Conservation (phyloP, 1,140 invertebrate species). For the Geopemphigus sp. region DNA sequence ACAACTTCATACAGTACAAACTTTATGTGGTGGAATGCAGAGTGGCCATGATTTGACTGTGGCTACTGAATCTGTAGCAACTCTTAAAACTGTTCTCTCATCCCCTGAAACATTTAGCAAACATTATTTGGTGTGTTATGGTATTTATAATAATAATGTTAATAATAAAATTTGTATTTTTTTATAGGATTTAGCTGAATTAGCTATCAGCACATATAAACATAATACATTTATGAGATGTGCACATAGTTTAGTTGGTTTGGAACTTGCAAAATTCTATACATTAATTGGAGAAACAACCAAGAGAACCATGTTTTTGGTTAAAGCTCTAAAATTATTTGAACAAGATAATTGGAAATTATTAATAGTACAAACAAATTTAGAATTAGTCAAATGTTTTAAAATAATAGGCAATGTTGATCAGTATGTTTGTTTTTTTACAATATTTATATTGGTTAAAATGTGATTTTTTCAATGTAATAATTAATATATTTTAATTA, state of each 20-base stretch:
- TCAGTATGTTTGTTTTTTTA: slow-evolving; percentile 55
- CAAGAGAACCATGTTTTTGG: slow-evolving; percentile 84
- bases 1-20: slow-evolving; percentile 85
- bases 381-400: slow-evolving; percentile 84
- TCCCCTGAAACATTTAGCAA: slow-evolving; percentile 86
- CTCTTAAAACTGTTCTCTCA: slow-evolving; percentile 85
- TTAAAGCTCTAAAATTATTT: slow-evolving; percentile 81
- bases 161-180: neutral
- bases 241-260: slow-evolving; percentile 77
- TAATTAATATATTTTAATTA: slow-evolving; percentile 23
- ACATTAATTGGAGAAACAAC: slow-evolving; percentile 79
- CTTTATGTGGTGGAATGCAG: slow-evolving; percentile 84
- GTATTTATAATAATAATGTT: slow-evolving; percentile 1
- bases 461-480: neutral
- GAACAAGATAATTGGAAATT: slow-evolving; percentile 81
- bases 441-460: neutral
- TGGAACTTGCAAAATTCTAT: slow-evolving; percentile 87
- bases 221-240: slow-evolving; percentile 84
- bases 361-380: slow-evolving; percentile 74
- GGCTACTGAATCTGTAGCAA: slow-evolving; percentile 72
- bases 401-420: slow-evolving; percentile 72
- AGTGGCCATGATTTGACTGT: slow-evolving; percentile 61
- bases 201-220: slow-evolving; percentile 95
- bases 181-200: slow-evolving; percentile 79
- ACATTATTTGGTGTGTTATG: slow-evolving; percentile 73